Evolutionary conservation across 2,888 invertebrate species (phyloP).

Genomic region (Andrena trimmerana): DNA sequence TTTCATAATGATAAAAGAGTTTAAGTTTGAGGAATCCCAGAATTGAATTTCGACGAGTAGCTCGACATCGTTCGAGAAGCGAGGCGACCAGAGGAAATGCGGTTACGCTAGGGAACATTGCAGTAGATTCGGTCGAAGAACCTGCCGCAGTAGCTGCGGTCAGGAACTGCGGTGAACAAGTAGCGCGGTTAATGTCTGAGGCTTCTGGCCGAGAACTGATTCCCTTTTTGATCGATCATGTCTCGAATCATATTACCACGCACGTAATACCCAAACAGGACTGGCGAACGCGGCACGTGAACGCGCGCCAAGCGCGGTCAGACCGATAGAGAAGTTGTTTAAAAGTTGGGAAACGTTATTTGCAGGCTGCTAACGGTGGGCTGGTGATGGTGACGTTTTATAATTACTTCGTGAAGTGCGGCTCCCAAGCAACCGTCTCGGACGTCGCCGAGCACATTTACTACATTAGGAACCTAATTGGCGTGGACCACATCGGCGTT

Average conservation of each 20-base stretch:
- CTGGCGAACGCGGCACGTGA: constrained; percentile 7
- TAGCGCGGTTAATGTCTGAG: constrained; percentile 24
- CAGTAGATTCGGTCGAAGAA: constrained; percentile 30
- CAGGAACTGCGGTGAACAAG: constrained; percentile 26
- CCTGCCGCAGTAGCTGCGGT: constrained; percentile 44
- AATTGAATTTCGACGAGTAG: neutral
- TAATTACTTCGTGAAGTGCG: constrained; percentile 93
- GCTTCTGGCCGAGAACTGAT: constrained; percentile 22
- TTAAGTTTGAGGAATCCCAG: neutral
- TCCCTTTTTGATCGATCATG: constrained; percentile 31
- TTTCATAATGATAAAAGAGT: neutral
- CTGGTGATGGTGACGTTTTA: constrained; percentile 97
- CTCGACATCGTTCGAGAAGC: neutral
- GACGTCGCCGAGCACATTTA: constrained; percentile 91
- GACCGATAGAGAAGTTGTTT: neutral
- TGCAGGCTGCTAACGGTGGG: constrained; percentile 91
- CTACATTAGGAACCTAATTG: constrained; percentile 88
- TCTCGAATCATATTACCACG: constrained; percentile 17
- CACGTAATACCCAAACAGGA: neutral
- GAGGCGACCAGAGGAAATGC: constrained; percentile 18
- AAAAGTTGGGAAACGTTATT: constrained; percentile 1
- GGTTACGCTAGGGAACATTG: constrained; percentile 47
- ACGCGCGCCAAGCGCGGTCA: neutral
- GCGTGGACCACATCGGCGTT: constrained; percentile 88
- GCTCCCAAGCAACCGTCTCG: constrained; percentile 91